These are phyloP conservation scores for Sesia apiformis DNA, from an alignment of 2,888 invertebrate species.

Conservation along the genomic window DNA sequence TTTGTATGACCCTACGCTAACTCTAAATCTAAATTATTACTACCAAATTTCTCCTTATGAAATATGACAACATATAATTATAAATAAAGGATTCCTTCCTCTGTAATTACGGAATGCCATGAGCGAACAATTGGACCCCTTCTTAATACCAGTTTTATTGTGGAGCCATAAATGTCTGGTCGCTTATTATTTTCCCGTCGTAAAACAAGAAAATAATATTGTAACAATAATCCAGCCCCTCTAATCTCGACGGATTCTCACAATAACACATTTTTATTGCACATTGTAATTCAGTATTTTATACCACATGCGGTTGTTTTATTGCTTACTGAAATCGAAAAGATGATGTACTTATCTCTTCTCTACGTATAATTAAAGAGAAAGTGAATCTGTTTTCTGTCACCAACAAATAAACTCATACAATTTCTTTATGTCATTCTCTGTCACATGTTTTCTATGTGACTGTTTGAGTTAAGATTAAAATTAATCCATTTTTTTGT, in stretches of 20 bases:
- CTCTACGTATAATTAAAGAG: no score
- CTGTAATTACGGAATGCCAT: constrained; percentile 17
- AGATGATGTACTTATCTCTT: no score
- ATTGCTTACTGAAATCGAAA: constrained; percentile 3
- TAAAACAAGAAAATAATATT: constrained; percentile 69
- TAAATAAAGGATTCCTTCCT: not conserved
- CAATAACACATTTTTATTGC: constrained; percentile 53
- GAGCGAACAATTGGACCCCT: constrained; percentile 29
- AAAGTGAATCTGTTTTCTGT: no score
- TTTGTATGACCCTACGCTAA: no score
- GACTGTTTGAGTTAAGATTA: no score
- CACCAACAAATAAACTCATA: no score
- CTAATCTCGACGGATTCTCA: constrained; percentile 47
- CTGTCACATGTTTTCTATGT: no score
- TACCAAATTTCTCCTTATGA: not conserved
- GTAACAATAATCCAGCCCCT: constrained; percentile 54
- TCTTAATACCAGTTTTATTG: constrained; percentile 53
- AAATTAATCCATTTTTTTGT: no score
- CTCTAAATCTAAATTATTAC: no score
- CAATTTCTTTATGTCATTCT: no score
- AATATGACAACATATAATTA: not conserved
- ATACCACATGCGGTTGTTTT: constrained; percentile 39
- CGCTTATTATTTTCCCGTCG: constrained; percentile 66
- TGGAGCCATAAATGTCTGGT: constrained; percentile 45
- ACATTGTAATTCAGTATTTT: constrained; percentile 52